Percentiles rank a stretch among this genome's conserved stretches.
These are phyloP conservation scores for Xestia sexstrigata DNA, from an alignment of 2,888 invertebrate genomes.

Conservation along the genomic window DNA sequence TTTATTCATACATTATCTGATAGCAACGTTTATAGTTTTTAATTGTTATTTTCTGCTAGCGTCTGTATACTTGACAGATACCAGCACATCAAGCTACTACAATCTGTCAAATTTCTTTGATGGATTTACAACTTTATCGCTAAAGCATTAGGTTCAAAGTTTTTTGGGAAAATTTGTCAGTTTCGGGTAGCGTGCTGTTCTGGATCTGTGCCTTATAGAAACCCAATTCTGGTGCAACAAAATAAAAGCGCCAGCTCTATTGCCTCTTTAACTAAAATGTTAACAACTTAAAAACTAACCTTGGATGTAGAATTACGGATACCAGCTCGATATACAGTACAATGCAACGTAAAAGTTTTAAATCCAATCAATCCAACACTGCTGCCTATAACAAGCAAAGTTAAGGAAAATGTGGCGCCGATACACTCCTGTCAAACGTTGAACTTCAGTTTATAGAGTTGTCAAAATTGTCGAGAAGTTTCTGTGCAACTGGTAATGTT, in stretches of 20 bases:
- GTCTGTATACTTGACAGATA: too few relatives aligned
- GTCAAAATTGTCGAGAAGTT: neutral
- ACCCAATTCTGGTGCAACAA: neutral
- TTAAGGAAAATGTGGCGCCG: neutral
- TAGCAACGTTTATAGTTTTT: too few relatives aligned
- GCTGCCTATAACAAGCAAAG: neutral
- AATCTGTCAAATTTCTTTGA: too few relatives aligned
- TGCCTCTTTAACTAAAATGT: neutral
- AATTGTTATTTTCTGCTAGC: too few relatives aligned
- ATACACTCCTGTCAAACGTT: slow-evolving; percentile 6
- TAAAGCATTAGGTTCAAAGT: too few relatives aligned
- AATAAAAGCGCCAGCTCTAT: neutral
- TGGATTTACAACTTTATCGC: too few relatives aligned
- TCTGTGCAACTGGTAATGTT: neutral
- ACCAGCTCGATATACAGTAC: neutral
- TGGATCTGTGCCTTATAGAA: too few relatives aligned
- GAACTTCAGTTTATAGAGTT: neutral
- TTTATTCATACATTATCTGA: neutral
- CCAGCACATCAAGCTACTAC: too few relatives aligned
- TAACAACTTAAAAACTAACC: neutral
- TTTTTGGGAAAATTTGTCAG: too few relatives aligned
- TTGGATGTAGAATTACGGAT: neutral
- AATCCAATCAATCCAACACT: neutral
- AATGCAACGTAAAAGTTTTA: neutral
- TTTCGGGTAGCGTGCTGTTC: too few relatives aligned